These are phyloP conservation scores for Psammodynastes pulverulentus DNA, from an alignment of 2,113 vertebrate genomes.

Conservation along the genomic window DNA sequence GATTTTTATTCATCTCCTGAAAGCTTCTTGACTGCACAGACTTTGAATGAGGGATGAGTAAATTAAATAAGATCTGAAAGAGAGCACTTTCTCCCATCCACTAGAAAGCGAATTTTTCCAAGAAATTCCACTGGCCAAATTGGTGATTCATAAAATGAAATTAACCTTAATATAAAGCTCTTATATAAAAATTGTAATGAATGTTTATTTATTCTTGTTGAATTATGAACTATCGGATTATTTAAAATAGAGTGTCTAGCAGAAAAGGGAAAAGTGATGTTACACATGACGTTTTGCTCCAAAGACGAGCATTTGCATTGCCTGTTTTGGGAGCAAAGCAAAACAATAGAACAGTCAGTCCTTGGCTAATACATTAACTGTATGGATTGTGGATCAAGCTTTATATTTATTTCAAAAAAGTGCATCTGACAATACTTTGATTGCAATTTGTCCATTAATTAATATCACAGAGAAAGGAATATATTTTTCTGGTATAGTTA, in stretches of 20 bases:
- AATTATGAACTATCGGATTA: not conserved
- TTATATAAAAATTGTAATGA: not conserved
- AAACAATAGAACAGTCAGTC: not conserved
- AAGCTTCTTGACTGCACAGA: not conserved
- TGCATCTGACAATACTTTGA: not conserved
- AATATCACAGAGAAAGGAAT: not conserved
- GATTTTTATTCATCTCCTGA: not conserved
- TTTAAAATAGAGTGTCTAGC: not conserved
- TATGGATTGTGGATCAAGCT: not conserved
- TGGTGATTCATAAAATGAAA: not conserved
- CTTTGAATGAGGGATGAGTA: not conserved
- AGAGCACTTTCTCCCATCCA: not conserved
- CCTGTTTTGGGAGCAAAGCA: not conserved
- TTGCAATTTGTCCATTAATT: not conserved
- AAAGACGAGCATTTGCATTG: not conserved
- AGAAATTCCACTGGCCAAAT: not conserved
- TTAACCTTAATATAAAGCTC: not conserved
- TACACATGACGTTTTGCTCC: not conserved
- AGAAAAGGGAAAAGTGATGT: not conserved
- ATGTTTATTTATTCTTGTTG: not conserved
- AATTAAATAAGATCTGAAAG: not conserved
- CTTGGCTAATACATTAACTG: not conserved
- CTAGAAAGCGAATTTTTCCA: not conserved
- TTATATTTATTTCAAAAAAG: not conserved
- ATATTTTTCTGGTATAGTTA: not conserved